Evolutionary conservation across 2,113 vertebrate genomes (phyloP), one percentile per base, ranked within the genome.

Genomic region (Ceyx margarethae): DNA sequence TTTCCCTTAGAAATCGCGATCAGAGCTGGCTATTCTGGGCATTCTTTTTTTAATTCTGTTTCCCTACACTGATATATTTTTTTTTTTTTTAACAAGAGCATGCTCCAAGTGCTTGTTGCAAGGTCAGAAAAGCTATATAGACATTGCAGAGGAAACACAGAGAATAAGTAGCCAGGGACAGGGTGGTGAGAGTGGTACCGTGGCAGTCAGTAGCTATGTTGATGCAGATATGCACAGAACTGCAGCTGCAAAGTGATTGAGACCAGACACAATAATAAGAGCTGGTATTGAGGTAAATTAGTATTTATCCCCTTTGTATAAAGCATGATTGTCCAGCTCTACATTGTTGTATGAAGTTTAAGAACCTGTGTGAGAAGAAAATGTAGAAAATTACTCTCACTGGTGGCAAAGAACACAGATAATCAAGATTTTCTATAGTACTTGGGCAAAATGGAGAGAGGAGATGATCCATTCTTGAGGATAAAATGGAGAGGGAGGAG

Each of bases 1-100:
- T 72, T 62, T 62, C 18, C 33, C 28, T 18, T 45, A 45, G 58
- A 60, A 73, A 28, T 9, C 20, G 29, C 29, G 29, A 53, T 54
- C 4, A 14, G 14, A 64, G 8, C 29, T 83, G 18, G 13, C 58
- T 60, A 18, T 26, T 76, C 22, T 75, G 11, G 9, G 62, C 22
- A 37, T 18, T 37, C 8, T 28, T n/a, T 28, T 33, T 56, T 58
- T 71, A n/a, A 42, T 17, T 67, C 15, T 26, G 3, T 6, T n/a
- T 6, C 12, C 5, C 2, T 3, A 16, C 5, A 15, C 5, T 0
- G 0, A 50, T 22, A n/a, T n/a, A n/a, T 15, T 28, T 22, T 51
- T 25, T 65, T 65, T 31, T 21, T 83, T 51, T 45, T 65, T 13
- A 23, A 18, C 18, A 18, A 11, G 6, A 42, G 21, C 5, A 3